Evolutionary conservation across 2,888 invertebrate genomes (phyloP), one percentile per base, ranked within the genome.

Genomic region (Iphiclides podalirius): DNA sequence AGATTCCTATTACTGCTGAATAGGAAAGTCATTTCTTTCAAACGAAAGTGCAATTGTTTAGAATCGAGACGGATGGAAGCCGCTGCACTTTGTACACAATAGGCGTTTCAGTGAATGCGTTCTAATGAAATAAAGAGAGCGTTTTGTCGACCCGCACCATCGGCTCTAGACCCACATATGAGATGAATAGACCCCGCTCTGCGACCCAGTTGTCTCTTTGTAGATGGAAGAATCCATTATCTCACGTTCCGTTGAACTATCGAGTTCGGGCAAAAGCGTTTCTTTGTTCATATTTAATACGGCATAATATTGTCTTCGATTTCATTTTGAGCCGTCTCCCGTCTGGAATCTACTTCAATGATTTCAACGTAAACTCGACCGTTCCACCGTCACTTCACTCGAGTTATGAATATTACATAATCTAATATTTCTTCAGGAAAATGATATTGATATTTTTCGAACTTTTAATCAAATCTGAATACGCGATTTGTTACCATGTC

Each of bases 61-160:
- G 49, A 39, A 43, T 39, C 38, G 49, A 26, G 34, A 39, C 28
- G 43, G 38, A 43, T 43, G 43, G 43, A 14, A 43, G 46, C 33
- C 33, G 45, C 17, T 49, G 49, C 49, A 49, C 39, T 49, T 49
- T 49, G 38, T 16, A 43, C 34, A 49, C 49, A 49, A 49, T 49
- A 34, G 49, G 43, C 43, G 34, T 49, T 38, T 49, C 49, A 15
- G 15, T 49, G 49, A 49, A 49, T 49, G 43, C 49, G 43, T 76
- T 79, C 72, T 79, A 76, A 79, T 79, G 77, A 78, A 76, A 79
- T 79, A 79, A 75, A 79, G 78, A 74, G 75, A 76, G 28, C 75
- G 74, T 75, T 77, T 75, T 74, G 75, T 75, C 48, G 48, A 67
- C 73, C 42, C 61, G 55, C 54, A 53, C 64, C 63, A 67, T 72